Base-by-base conservation (phyloP, 2,113 vertebrate genomes). In the Pterophyllum scalare region DNA sequence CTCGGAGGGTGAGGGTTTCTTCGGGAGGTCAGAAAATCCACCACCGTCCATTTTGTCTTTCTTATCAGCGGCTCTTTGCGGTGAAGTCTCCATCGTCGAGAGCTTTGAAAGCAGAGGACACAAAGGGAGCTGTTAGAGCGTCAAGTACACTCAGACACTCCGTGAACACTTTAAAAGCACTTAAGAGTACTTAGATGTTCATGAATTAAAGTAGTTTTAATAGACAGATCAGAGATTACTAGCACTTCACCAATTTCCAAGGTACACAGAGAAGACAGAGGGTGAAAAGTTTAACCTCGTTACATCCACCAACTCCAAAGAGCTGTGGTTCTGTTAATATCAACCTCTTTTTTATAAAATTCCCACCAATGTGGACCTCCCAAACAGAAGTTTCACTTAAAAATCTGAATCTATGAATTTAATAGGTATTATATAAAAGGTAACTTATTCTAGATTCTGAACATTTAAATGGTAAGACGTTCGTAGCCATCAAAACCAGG, bases 31-130 rank as follows among this genome's bases (percentile, higher is more conserved):
- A 0, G 92, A 87, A 92, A 98, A 98, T 54, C 94, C 85, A 77
- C 92, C 94, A 5, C 93, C 94, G 60, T 98, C 97, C 95, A 98
- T 95, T 94, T 95, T 91, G 57, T 97, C 97, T 81, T 97, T 98
- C 89, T 97, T 98, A 84, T 97, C 96, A 4, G 91, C 57, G 65
- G 95, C 82, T 40, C 95, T 84, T 11, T 96, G 93, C 57, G 95
- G 64, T 6, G 97, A 94, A 15, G 93, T 96, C 94, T 98, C 97
- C 98, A 99, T 99, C 88, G 93, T 92, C 95, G 87, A 43, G 17
- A 22, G 22, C 94, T 95, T 60, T 92, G 94, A 86, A 87, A 82
- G 93, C 17, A 33, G 7, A 46, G 46, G 33, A 59, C 20, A 82
- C 20, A 84, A 46, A 35, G 49, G 7, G 40, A 77, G 54, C 26